Evolutionary conservation across 2,888 invertebrate genomes (phyloP).

Genomic region (Protophormia terraenovae): DNA sequence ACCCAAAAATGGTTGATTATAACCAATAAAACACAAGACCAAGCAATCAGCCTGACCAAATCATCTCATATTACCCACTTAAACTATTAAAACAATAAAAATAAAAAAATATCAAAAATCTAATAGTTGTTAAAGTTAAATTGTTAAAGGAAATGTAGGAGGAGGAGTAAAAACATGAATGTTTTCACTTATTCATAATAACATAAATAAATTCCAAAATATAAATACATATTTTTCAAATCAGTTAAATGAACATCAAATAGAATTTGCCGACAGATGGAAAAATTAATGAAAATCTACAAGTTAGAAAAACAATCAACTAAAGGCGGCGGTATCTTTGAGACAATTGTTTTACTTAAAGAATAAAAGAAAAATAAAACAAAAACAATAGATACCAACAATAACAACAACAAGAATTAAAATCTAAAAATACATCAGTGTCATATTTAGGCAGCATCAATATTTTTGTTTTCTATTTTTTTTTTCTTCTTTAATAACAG

Average conservation of each 20-base stretch:
- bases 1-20: background rate
- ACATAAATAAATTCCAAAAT: constrained; percentile 41
- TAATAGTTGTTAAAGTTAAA: constrained; percentile 52
- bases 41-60: background rate
- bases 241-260: constrained; percentile 57
- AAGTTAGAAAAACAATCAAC: constrained; percentile 49
- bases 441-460: constrained; percentile 54
- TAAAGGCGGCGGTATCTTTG: constrained; percentile 59
- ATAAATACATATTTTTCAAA: background rate
- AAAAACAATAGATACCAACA: constrained; percentile 11
- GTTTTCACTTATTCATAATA: constrained; percentile 57
- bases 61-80: constrained; percentile 57
- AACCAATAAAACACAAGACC: constrained; percentile 1
- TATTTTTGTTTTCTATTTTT: constrained; percentile 35
- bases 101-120: background rate
- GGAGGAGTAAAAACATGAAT: constrained; percentile 54
- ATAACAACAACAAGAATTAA: background rate
- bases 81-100: background rate
- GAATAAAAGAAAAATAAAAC: constrained; percentile 16
- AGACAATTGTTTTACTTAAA: constrained; percentile 59
- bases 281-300: constrained; percentile 46
- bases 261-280: constrained; percentile 52
- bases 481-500: constrained; percentile 11
- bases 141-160: constrained; percentile 42
- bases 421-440: constrained; percentile 61